A percentile compares a stretch with the other conserved stretches of the same genome.
Evolutionary conservation across 2,113 vertebrate genomes (phyloP).

Genomic region (Anoura caudifer): DNA sequence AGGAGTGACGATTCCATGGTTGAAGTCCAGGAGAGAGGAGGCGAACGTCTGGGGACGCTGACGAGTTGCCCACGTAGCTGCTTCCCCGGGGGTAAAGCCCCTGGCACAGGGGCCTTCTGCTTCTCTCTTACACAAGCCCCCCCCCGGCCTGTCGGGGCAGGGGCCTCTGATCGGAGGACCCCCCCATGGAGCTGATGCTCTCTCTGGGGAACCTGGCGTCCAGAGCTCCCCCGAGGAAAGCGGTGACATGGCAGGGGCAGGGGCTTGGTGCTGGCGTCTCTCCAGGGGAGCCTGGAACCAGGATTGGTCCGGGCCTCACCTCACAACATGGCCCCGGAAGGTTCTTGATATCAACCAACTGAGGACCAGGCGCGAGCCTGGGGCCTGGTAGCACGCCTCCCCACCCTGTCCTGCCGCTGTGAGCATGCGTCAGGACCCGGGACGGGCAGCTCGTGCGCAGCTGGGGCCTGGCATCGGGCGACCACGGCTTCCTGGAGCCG

Average conservation of each 20-base stretch:
- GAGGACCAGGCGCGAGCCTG: neutral
- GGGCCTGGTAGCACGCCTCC: accelerated
- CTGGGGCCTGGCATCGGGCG: no score
- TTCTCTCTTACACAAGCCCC: neutral
- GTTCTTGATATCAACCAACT: accelerated
- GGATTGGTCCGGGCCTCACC: no score
- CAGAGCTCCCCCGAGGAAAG: neutral
- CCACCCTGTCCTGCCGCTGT: no score
- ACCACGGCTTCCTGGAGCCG: neutral
- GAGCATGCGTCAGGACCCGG: accelerated
- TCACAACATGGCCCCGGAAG: neutral
- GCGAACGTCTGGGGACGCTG: neutral
- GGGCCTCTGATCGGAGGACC: neutral
- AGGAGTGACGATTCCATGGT: neutral
- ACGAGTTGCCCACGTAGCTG: neutral
- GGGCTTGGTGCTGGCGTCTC: neutral
- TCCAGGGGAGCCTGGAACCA: neutral
- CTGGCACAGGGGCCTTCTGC: neutral
- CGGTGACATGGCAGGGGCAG: neutral
- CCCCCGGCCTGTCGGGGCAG: neutral
- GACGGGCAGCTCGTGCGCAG: neutral
- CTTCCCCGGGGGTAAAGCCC: neutral
- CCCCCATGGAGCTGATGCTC: neutral
- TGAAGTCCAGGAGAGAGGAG: neutral
- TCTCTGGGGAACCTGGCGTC: neutral